phyloP scores from a whole-genome alignment of 92 coral and sea anemone genomes.

The Plumapathes pennacea region DNA sequence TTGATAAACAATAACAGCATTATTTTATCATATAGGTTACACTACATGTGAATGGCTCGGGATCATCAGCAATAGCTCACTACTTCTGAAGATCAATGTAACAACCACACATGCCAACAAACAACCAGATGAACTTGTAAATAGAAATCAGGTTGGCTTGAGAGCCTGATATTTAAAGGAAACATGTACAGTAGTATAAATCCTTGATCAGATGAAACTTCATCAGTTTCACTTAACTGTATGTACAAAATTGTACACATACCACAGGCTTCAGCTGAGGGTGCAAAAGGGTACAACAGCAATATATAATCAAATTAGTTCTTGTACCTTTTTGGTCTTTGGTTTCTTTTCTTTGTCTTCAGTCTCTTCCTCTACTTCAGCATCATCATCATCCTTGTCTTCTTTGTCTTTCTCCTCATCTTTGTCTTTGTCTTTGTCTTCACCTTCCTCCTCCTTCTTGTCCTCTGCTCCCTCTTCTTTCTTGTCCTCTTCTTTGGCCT shows the following conservation, averaged over 20 bases:
- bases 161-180: no score
- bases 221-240: no score
- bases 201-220: no score
- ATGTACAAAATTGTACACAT: no score
- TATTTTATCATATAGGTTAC: not conserved
- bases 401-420: slow-evolving; percentile 53
- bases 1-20: not conserved
- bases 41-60: no score
- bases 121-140: not conserved
- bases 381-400: slow-evolving; percentile 55
- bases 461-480: slow-evolving; percentile 52
- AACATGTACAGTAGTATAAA: no score
- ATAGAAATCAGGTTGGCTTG: no score
- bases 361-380: slow-evolving; percentile 64
- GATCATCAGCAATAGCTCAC: not conserved
- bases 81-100: not conserved
- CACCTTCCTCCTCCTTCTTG: slow-evolving; percentile 63
- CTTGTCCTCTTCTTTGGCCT: slow-evolving; percentile 61
- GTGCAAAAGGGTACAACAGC: no score
- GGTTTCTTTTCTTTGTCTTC: slow-evolving; percentile 97
- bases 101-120: not conserved
- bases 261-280: no score
- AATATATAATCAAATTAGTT: no score
- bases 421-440: slow-evolving; percentile 53
- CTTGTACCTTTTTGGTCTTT: slow-evolving; percentile 89